Conservation (phyloP, 2,797 vertebrate genomes). For the Limnodromus scolopaceus region DNA sequence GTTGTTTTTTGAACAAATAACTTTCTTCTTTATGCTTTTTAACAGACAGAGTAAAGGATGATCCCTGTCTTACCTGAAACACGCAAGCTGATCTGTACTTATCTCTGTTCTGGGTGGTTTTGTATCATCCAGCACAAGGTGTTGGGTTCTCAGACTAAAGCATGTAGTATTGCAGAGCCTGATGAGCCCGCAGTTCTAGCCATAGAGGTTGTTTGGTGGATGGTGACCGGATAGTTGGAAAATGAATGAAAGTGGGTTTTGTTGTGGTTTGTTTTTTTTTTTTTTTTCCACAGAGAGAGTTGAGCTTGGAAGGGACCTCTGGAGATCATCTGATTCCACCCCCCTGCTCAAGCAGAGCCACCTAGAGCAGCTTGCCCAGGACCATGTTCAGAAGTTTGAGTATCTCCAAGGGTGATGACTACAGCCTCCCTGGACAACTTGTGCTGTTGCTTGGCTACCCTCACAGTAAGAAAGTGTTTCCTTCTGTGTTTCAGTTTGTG, state of each 20-base stretch:
- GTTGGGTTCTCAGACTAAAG: background rate
- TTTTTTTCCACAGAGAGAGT: background rate
- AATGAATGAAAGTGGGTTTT: background rate
- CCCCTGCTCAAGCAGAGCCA: background rate
- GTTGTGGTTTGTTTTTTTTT: no score
- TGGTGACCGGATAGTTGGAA: background rate
- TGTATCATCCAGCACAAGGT: background rate
- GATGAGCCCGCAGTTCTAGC: background rate
- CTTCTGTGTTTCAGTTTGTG: background rate
- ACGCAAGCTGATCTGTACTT: accelerated
- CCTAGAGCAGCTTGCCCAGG: background rate
- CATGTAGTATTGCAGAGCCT: background rate
- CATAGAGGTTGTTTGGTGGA: background rate
- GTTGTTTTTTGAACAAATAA: background rate
- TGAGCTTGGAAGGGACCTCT: background rate
- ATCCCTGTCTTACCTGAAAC: background rate
- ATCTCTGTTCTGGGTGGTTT: accelerated
- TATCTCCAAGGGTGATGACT: background rate
- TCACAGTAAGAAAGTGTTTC: background rate
- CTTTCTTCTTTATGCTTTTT: background rate
- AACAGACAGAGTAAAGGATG: background rate
- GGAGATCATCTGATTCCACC: background rate
- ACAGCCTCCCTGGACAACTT: background rate
- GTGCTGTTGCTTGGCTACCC: background rate
- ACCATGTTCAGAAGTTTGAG: background rate